Conservation (phyloP, 2,113 vertebrate species). For the Tauraco erythrolophus region DNA sequence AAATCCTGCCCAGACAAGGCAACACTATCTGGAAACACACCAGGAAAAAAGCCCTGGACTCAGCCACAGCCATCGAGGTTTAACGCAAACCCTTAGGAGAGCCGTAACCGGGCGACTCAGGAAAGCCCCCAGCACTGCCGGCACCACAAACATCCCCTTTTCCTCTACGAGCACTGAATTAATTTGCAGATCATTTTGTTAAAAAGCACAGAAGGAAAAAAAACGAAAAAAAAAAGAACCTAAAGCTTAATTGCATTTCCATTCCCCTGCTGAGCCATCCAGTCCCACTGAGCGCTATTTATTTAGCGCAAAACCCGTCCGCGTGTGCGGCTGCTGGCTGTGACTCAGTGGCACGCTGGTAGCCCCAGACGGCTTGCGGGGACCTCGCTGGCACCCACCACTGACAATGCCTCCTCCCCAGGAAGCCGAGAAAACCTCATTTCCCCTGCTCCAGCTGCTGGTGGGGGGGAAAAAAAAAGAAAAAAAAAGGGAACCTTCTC, state of each 20-base stretch:
- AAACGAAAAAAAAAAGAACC: no score
- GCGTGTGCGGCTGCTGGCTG: not conserved
- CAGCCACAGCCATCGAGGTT: fast-evolving
- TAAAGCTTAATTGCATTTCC: not conserved
- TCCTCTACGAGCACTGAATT: not conserved
- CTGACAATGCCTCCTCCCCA: not conserved
- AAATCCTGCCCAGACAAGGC: not conserved
- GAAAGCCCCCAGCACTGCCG: not conserved
- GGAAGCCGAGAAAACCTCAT: not conserved
- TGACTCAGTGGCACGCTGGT: not conserved
- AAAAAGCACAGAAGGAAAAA: not conserved
- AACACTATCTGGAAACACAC: fast-evolving
- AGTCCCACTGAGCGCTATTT: not conserved
- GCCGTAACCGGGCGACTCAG: fast-evolving
- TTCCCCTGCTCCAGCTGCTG: not conserved
- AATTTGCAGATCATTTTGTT: not conserved
- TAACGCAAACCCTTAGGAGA: fast-evolving
- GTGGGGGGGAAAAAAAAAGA: no score
- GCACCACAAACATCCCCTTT: not conserved
- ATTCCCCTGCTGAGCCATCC: not conserved
- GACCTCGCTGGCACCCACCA: not conserved
- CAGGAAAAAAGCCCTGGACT: not conserved
- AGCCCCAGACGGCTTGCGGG: not conserved
- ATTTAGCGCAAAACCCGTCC: not conserved
- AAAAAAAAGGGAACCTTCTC: not conserved